Evolutionary conservation across 2,888 invertebrate species (phyloP).

Genomic region (Oscheius onirici): DNA sequence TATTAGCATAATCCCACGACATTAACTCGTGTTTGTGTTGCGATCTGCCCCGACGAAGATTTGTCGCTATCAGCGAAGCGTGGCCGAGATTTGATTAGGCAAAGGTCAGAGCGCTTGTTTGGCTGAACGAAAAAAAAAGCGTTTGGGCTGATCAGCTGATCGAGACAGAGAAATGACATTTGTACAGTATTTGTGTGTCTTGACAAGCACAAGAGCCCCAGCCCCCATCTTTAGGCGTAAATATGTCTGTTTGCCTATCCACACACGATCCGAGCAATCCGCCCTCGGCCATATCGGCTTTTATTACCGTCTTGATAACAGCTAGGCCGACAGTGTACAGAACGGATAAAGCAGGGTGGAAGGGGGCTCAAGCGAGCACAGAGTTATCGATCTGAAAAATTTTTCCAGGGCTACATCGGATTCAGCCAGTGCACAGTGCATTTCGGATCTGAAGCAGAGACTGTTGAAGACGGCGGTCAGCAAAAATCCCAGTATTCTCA

Average conservation of each 20-base stretch:
- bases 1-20: constrained; percentile 25
- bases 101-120: constrained; percentile 5
- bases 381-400: constrained; percentile 1
- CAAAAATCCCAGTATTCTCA: constrained; percentile 65
- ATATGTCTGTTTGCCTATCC: constrained; percentile 34
- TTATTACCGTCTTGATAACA: constrained; percentile 34
- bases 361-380: background rate
- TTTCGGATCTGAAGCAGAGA: constrained; percentile 66
- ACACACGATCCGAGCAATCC: constrained; percentile 29
- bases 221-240: constrained; percentile 5
- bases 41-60: background rate
- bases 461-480: constrained; percentile 65
- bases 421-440: constrained; percentile 60
- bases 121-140: background rate
- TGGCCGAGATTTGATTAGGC: constrained; percentile 31
- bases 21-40: background rate
- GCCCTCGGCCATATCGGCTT: constrained; percentile 28
- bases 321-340: constrained; percentile 30
- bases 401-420: constrained; percentile 58
- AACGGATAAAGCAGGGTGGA: constrained; percentile 26
- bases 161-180: too few relatives aligned
- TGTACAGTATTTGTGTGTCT: background rate
- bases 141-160: background rate
- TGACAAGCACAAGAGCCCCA: too few relatives aligned
- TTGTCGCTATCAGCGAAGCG: constrained; percentile 26